Evolutionary conservation across 2,113 vertebrate species (phyloP).

Genomic region (Elaphurus davidianus): DNA sequence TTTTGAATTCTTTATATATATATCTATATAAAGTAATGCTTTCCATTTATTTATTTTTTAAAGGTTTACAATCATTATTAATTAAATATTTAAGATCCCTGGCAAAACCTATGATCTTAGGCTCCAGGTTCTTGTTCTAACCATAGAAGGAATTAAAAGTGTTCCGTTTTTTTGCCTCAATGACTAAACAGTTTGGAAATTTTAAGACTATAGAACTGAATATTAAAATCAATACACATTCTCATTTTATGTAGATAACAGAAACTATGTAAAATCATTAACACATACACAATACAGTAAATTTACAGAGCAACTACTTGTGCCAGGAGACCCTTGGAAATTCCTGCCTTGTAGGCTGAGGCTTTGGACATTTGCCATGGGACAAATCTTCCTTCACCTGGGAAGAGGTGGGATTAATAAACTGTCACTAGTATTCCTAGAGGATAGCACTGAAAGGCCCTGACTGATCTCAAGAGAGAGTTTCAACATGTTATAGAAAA

Average conservation of each 20-base stretch:
- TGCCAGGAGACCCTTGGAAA: constrained; percentile 46
- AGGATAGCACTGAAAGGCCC: neutral
- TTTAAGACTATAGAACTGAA: neutral
- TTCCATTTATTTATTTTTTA: neutral
- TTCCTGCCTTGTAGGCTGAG: neutral
- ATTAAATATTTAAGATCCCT: neutral
- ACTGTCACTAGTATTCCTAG: constrained; percentile 9
- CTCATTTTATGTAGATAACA: constrained; percentile 25
- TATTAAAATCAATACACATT: constrained; percentile 11
- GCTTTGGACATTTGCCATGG: constrained; percentile 38
- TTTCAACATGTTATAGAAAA: neutral
- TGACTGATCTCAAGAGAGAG: constrained; percentile 8
- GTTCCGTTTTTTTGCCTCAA: neutral
- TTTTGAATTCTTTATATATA: neutral
- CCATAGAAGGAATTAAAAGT: neutral
- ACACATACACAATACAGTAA: constrained; percentile 28
- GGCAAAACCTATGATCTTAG: neutral
- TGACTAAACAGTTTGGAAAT: constrained; percentile 12
- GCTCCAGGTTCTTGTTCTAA: constrained; percentile 7
- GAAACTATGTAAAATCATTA: constrained; percentile 40
- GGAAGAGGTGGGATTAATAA: constrained; percentile 29
- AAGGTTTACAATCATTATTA: neutral
- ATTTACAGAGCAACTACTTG: constrained; percentile 32
- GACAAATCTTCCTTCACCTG: constrained; percentile 44
- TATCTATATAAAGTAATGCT: neutral